Evolutionary conservation across 2,888 invertebrate genomes (phyloP).

Genomic region (Pyrochroa serraticornis): DNA sequence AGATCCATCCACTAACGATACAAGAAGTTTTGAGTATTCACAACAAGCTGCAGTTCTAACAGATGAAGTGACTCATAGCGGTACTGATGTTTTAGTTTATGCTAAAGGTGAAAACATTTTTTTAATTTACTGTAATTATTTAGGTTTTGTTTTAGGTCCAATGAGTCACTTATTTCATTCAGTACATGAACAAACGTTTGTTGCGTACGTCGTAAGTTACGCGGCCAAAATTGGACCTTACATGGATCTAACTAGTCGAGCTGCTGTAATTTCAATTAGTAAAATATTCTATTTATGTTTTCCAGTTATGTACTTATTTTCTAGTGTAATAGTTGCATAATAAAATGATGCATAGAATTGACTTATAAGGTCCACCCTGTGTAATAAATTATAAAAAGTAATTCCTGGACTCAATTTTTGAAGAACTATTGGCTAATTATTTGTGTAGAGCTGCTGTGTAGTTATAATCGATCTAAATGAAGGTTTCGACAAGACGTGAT

Average conservation of each 20-base stretch:
- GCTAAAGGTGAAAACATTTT: slow-evolving; percentile 66
- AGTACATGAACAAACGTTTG: slow-evolving; percentile 89
- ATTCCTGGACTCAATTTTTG: too few species aligned
- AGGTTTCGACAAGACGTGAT: too few species aligned
- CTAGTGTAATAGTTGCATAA: too few species aligned
- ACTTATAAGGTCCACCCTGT: too few species aligned
- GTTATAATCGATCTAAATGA: too few species aligned
- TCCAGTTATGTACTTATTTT: too few species aligned
- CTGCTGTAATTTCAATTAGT: neutral
- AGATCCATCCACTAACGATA: slow-evolving; percentile 68
- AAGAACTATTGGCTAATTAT: too few species aligned
- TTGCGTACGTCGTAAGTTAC: slow-evolving; percentile 83
- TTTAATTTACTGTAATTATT: slow-evolving; percentile 40
- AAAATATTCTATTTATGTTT: neutral
- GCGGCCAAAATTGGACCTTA: slow-evolving; percentile 75
- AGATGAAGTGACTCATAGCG: slow-evolving; percentile 80
- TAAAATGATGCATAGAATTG: too few species aligned
- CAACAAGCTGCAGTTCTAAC: slow-evolving; percentile 75
- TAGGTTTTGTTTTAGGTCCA: slow-evolving; percentile 71
- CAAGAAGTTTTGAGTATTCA: slow-evolving; percentile 69
- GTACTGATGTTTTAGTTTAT: slow-evolving; percentile 85
- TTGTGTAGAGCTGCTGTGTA: too few species aligned
- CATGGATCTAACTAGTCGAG: neutral
- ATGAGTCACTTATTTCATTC: slow-evolving; percentile 87
- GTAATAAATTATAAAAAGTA: too few species aligned